Conservation (phyloP, 2,113 vertebrate species). For the Potamarius usumacintae region DNA sequence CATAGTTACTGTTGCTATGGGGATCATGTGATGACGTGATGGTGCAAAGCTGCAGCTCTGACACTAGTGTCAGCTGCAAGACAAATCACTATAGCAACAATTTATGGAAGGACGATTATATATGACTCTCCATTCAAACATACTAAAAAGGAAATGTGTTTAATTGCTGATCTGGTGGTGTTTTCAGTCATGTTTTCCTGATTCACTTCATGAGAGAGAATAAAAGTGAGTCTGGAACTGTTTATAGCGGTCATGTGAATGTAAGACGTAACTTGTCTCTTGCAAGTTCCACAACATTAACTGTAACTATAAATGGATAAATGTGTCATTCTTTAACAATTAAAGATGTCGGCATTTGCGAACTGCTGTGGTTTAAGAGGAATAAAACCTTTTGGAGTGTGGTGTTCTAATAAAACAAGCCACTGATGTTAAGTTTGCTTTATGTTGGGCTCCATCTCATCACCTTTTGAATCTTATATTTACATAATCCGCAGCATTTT, state of each 20-base stretch:
- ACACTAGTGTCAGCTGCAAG: background rate
- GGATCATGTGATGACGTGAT: background rate
- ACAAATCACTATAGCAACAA: background rate
- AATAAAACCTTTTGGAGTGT: too few species aligned
- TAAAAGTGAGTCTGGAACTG: background rate
- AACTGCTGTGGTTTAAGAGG: background rate
- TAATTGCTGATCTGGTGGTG: background rate
- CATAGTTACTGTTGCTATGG: too few species aligned
- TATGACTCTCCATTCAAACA: background rate
- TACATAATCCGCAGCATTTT: background rate
- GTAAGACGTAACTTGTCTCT: background rate
- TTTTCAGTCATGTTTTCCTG: background rate
- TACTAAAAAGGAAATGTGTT: background rate
- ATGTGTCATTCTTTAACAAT: background rate
- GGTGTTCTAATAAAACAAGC: background rate
- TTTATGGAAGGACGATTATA: background rate
- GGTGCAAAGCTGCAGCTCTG: background rate
- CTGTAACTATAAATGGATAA: background rate
- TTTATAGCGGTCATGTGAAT: too few species aligned
- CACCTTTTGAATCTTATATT: background rate
- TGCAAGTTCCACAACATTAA: background rate
- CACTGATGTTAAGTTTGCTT: background rate
- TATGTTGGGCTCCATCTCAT: background rate
- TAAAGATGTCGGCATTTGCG: background rate
- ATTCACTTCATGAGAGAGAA: background rate